Percentiles rank a stretch among this genome's conserved stretches.
Evolutionary conservation across 2,797 vertebrate genomes (phyloP).

Genomic region (Helostoma temminkii): DNA sequence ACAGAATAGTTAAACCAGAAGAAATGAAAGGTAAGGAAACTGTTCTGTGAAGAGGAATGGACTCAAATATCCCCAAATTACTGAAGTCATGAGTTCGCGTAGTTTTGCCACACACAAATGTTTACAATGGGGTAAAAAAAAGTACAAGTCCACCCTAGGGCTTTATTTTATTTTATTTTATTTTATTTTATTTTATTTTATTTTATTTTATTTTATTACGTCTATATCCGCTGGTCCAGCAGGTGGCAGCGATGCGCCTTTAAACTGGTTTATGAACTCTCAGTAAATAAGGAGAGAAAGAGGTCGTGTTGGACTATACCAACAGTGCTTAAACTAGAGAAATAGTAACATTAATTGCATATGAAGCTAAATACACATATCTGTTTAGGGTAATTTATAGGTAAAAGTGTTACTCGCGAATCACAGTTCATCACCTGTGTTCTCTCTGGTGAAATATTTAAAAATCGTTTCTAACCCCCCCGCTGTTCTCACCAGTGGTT

Average conservation of each 20-base stretch:
- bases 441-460: not conserved
- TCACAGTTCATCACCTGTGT: rapidly evolving
- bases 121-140: too few relatives aligned
- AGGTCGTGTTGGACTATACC: slow-evolving; percentile 27
- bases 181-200: not conserved
- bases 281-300: not conserved
- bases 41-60: too few relatives aligned
- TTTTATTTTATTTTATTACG: not conserved
- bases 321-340: not conserved
- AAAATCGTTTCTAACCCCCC: not conserved
- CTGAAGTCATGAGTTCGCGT: too few relatives aligned
- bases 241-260: not conserved
- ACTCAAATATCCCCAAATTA: too few relatives aligned
- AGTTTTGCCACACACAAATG: too few relatives aligned
- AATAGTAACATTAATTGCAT: not conserved
- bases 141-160: too few relatives aligned
- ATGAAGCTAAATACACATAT: not conserved
- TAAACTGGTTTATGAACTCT: not conserved
- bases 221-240: not conserved
- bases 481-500: slow-evolving; percentile 11
- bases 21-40: too few relatives aligned
- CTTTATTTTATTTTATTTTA: too few relatives aligned
- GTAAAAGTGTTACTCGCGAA: not conserved
- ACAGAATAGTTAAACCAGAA: too few relatives aligned
- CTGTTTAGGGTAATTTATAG: rapidly evolving